Conservation (phyloP, 2,888 invertebrate species). For the Caenorhabditis plicata region DNA sequence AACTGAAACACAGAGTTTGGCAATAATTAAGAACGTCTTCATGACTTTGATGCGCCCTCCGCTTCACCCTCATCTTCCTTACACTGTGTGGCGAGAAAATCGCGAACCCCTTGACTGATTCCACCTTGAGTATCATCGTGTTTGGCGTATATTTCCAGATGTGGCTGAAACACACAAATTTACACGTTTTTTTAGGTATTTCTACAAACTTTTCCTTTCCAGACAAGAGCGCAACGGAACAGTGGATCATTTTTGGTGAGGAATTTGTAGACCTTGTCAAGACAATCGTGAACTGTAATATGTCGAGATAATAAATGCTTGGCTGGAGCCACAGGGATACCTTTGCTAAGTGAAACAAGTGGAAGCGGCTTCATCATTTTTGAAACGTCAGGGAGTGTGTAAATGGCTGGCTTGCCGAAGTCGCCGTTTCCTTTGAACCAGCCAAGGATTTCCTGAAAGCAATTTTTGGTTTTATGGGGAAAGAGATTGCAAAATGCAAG, state of each 20-base stretch:
- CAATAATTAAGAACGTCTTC: too few relatives aligned
- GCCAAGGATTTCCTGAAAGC: constrained; percentile 57
- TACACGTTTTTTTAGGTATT: background rate
- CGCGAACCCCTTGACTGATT: constrained; percentile 53
- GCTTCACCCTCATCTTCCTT: constrained; percentile 54
- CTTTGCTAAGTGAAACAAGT: constrained; percentile 60
- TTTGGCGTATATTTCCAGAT: constrained; percentile 62
- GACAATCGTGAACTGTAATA: constrained; percentile 60
- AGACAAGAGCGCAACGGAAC: constrained; percentile 61
- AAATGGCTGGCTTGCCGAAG: constrained; percentile 61
- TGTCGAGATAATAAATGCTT: background rate
- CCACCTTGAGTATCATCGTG: constrained; percentile 50
- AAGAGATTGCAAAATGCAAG: too few relatives aligned
- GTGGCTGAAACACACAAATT: constrained; percentile 16
- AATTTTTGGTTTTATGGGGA: background rate
- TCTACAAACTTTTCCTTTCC: constrained; percentile 49
- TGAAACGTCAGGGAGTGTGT: constrained; percentile 59
- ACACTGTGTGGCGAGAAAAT: constrained; percentile 58
- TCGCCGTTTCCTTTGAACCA: constrained; percentile 65
- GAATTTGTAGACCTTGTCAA: constrained; percentile 62
- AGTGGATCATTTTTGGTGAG: constrained; percentile 60
- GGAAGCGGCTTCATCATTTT: constrained; percentile 66
- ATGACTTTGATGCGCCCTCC: too few relatives aligned
- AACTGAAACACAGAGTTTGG: too few relatives aligned
- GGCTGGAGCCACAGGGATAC: constrained; percentile 1